Conservation (phyloP, 2,888 invertebrate species). For the Apoda limacodes region DNA sequence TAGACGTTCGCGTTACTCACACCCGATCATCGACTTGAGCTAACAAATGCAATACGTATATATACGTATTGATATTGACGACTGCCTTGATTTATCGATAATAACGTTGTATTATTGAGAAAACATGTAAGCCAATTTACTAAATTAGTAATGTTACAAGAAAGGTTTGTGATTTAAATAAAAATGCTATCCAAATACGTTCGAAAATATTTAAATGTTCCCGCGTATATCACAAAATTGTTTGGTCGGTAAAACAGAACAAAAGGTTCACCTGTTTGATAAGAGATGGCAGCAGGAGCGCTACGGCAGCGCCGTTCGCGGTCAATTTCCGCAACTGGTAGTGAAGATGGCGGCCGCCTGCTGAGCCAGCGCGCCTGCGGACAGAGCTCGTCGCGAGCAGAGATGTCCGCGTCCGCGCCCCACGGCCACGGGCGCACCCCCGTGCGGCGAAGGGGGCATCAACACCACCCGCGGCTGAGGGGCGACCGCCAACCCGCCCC, state of each 20-base stretch:
- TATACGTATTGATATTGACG: no score
- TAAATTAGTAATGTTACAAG: no score
- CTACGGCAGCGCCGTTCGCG: constrained; percentile 47
- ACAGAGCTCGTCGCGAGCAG: constrained; percentile 51
- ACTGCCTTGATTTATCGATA: no score
- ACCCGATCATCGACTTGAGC: no score
- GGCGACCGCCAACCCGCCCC: constrained; percentile 69
- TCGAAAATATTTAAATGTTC: constrained; percentile 31
- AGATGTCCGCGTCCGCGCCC: constrained; percentile 71
- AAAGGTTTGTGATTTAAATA: no score
- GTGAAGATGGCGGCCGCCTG: constrained; percentile 72
- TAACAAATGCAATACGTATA: no score
- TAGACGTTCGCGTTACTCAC: constrained; percentile 45
- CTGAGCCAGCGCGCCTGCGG: constrained; percentile 28
- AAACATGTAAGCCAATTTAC: no score
- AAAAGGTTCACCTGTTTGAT: constrained; percentile 22
- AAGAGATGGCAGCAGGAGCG: constrained; percentile 44
- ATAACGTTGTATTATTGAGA: no score
- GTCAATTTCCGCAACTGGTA: constrained; percentile 20
- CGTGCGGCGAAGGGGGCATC: constrained; percentile 77
- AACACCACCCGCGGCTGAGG: constrained; percentile 79
- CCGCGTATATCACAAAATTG: constrained; percentile 29
- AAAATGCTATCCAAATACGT: constrained; percentile 2
- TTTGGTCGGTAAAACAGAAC: constrained; percentile 52
- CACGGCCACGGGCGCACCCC: constrained; percentile 70